Evolutionary conservation across 2,797 vertebrate species (phyloP), one percentile per base, ranked within the genome.

Genomic region (Schizopygopsis pylzovi): DNA sequence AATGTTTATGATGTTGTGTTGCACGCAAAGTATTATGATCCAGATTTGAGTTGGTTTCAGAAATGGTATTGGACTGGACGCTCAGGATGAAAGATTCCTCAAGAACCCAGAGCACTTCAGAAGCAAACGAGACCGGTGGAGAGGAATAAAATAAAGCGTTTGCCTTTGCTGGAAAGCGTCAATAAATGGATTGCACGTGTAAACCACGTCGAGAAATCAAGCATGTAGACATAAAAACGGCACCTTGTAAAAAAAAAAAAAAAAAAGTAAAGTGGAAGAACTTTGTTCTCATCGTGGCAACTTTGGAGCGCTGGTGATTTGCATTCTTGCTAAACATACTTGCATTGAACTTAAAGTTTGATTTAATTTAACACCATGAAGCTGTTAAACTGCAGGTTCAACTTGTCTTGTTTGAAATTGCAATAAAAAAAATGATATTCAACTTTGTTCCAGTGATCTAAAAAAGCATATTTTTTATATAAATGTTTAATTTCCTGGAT

Each of bases 11-110:
- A 68, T 83, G 81, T 84, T 33, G 76, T 88, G 82, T 89, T 91
- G 91, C 92, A 93, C 90, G 91, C 54, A 89, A 87, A 88, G 63
- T 84, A 88, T 63, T 45, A 81, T 45, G 37, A 79, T 72, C 16
- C 59, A 54, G 75, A 79, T 87, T 68, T 39, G 5, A 79, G 77
- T 88, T 85, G 63, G 59, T 71, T 87, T 68, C 39, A 61, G 49
- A 87, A 85, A 73, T 79, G 72, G 77, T 83, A 83, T 47, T 71
- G 11, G 15, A 75, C 47, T 25, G 20, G 22, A 25, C 20, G n/a
- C 8, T n/a, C 18, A n/a, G 18, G 16, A 54, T 52, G 12, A 68
- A 67, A 80, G 39, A 65, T 28, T 65, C 9, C 9, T 47, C 59
- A 43, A 25, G 37, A 52, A 54, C 49, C 49, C 47, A 3, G 6